Evolutionary conservation across 1,140 invertebrate species (phyloP), one percentile per base, ranked within the genome.

Genomic region (Leptinotarsa defecta): DNA sequence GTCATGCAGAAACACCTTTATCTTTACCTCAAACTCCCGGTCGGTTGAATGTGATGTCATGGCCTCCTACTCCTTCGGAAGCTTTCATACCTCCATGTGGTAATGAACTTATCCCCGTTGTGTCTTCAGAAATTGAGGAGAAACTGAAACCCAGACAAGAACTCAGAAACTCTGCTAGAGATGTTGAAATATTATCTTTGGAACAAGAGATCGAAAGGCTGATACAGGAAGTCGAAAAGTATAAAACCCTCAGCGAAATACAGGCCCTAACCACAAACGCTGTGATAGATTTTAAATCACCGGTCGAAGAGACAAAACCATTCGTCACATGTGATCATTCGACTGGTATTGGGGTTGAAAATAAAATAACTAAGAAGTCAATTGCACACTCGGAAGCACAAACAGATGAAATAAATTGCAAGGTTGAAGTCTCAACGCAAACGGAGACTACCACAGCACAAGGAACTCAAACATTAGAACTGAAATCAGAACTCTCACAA

Each of bases 1-100:
- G 92, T 24, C 92, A 95, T 83, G 92, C 92, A 68, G 93, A 95
- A 84, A 85, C 88, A 27, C 89, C 91, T 48, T 85, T 88, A n/a
- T 87, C 90, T 20, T 88, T 90, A 77, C 89, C 91, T 22, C 87
- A 91, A 24, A 92, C 92, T n/a, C 94, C 94, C 3, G 92, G 93
- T 49, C 90, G 91, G 79, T 81, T 92, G 43, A 88, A 77, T 67
- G 78, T 77, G 22, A 49, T 83, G 22, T 85, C 83, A 22, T 86
- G 85, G 85, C 85, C 85, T 11, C 84, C 83, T 20, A 83, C 81
- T 1, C 80, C 81, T 15, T 78, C 77, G 15, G 82, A 83, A n/a
- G 61, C 73, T 13, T 75, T 78, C 34, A 43, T 64, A 2, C 77
- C 78, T 13, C 71, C 77, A 8, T 48, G 63, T 69, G 69, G 62